Evolutionary conservation across 2,888 invertebrate genomes (phyloP), one percentile per base, ranked within the genome.

Genomic region (Thalpophila matura): DNA sequence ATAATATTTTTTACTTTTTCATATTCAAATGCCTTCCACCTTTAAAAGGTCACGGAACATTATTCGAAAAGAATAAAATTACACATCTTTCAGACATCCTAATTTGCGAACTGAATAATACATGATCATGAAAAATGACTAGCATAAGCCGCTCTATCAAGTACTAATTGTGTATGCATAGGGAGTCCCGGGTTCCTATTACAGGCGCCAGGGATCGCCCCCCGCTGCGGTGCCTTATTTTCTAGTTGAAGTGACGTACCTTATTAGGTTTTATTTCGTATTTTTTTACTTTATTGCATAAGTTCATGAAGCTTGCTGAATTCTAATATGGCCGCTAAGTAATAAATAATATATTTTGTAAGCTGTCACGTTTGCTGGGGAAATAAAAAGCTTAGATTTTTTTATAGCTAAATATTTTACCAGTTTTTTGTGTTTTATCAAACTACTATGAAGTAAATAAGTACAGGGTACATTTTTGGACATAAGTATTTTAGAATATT

Each of bases 131-230:
- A 66, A 61, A 67, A 63, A 62, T 45, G 54, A 62, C 62, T 50
- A 45, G 26, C 59, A 46, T 50, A 71, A 60, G 45, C 56, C 42
- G 46, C n/a, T 62, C 47, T 64, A 64, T 72, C 42, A 64, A 40
- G 50, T 29, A 27, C 64, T 79, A 70, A 79, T 80, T 79, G 62
- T 66, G 79, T 79, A 79, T 79, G 74, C 79, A 72, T 69, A 59
- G 43, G 42, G 35, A 45, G 57, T 27, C 20, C 22, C 16, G 50
- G 49, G 35, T 42, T 58, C 66, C 67, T 64, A 66, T 68, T 65
- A 70, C 57, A 45, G 56, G 16, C 29, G 43, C 57, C 33, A 6
- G 46, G 16, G 31, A 14, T 29, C 37, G 24, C 1, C 10, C 40
- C 26, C 49, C 27, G 27, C 46, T 16, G n/a, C 7, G 42, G 14